phyloP scores from a whole-genome alignment of 1,140 invertebrate genomes.

The Rhyzopertha dominica region DNA sequence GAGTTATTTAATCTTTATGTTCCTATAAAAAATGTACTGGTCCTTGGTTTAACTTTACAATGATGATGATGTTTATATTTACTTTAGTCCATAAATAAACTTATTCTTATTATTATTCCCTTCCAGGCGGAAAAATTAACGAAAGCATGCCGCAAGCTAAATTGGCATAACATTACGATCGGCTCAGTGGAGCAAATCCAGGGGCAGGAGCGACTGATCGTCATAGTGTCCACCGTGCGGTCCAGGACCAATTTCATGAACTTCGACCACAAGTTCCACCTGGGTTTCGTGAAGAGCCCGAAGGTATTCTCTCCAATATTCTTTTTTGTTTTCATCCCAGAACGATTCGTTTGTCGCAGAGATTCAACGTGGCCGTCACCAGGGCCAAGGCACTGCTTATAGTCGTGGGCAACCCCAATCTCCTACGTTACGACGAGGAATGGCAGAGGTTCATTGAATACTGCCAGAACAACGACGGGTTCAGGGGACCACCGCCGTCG shows the following conservation, averaged over 20 bases:
- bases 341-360: too few relatives aligned
- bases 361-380: constrained; percentile 85
- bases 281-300: constrained; percentile 71
- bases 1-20: too few relatives aligned
- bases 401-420: constrained; percentile 76
- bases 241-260: constrained; percentile 49
- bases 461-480: constrained; percentile 37
- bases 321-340: constrained; percentile 14
- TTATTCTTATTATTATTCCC: too few relatives aligned
- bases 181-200: constrained; percentile 94
- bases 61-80: too few relatives aligned
- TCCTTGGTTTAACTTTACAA: too few relatives aligned
- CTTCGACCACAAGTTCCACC: constrained; percentile 54
- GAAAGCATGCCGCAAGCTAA: constrained; percentile 56
- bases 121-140: constrained; percentile 67
- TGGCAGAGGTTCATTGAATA: constrained; percentile 68
- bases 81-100: too few relatives aligned
- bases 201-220: constrained; percentile 79
- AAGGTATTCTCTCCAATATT: constrained; percentile 44
- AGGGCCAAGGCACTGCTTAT: constrained; percentile 73
- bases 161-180: constrained; percentile 64
- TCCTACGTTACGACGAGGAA: constrained; percentile 62
- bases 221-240: constrained; percentile 82
- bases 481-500: constrained; percentile 10
- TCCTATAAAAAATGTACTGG: too few relatives aligned